Evolutionary conservation across 2,113 vertebrate genomes (phyloP).

Genomic region (Solea solea): DNA sequence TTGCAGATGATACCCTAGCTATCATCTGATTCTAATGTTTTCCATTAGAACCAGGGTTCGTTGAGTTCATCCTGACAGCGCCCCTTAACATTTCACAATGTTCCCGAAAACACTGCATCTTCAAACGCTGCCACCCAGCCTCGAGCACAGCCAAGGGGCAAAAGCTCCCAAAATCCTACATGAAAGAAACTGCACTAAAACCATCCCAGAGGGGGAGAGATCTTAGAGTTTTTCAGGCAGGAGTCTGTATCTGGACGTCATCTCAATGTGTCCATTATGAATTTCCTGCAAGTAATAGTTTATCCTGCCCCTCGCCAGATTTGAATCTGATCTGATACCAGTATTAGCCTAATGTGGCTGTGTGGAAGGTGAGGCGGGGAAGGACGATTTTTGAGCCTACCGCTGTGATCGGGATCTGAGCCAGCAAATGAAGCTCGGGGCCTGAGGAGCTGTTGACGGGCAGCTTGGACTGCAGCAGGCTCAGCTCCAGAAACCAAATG

Average conservation of each 20-base stretch:
- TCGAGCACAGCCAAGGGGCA: conserved; percentile 39
- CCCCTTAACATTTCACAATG: conserved; percentile 22
- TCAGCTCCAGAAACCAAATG: conserved; percentile 83
- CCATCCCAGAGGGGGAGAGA: conserved; percentile 42
- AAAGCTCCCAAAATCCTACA: conserved; percentile 55
- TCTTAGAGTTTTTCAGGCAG: conserved; percentile 45
- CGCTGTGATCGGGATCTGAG: conserved; percentile 69
- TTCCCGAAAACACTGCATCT: conserved; percentile 21
- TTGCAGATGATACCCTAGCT: too few species aligned
- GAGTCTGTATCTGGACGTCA: conserved; percentile 48
- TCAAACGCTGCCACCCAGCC: conserved; percentile 38
- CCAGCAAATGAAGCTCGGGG: conserved; percentile 62
- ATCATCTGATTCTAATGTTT: background rate
- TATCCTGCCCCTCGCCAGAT: conserved; percentile 49
- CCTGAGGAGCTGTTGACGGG: conserved; percentile 66
- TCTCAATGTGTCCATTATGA: conserved; percentile 54
- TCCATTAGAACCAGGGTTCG: background rate
- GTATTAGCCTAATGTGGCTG: conserved; percentile 51
- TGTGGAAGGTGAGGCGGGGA: conserved; percentile 13
- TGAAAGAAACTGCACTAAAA: conserved; percentile 51
- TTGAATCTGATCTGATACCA: conserved; percentile 61
- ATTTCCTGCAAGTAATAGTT: conserved; percentile 58
- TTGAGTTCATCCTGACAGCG: conserved; percentile 25
- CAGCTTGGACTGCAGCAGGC: conserved; percentile 75
- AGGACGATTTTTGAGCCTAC: conserved; percentile 57